These are phyloP conservation scores for Apamea anceps DNA, from an alignment of 2,888 invertebrate species.

Conservation along the genomic window DNA sequence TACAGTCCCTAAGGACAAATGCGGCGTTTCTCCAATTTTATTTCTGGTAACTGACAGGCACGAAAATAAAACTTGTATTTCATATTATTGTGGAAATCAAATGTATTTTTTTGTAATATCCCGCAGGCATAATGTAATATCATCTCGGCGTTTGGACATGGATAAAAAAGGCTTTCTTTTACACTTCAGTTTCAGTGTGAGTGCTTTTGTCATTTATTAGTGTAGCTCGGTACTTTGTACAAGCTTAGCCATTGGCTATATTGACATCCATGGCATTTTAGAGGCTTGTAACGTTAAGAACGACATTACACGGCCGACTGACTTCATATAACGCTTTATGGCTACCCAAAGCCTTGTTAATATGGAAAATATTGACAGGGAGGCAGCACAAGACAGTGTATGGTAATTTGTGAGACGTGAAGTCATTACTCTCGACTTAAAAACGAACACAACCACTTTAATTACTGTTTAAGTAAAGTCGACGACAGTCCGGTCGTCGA, in stretches of 20 bases:
- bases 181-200: background rate
- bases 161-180: constrained; percentile 15
- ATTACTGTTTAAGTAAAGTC: background rate
- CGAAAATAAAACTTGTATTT: constrained; percentile 36
- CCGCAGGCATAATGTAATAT: constrained; percentile 12
- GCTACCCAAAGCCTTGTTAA: background rate
- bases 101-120: constrained; percentile 22
- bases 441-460: background rate
- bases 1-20: constrained; percentile 51
- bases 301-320: constrained; percentile 35
- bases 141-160: constrained; percentile 6
- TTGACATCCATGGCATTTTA: constrained; percentile 35
- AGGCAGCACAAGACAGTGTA: background rate
- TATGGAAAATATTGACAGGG: background rate
- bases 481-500: background rate
- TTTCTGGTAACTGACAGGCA: constrained; percentile 38
- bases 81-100: constrained; percentile 39
- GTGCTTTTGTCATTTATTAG: constrained; percentile 49
- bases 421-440: background rate
- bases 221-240: constrained; percentile 17
- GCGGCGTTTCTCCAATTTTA: constrained; percentile 54
- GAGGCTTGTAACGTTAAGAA: constrained; percentile 32
- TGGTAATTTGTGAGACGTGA: background rate
- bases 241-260: constrained; percentile 23
- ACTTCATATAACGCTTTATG: constrained; percentile 24